Evolutionary conservation across 2,797 vertebrate genomes (phyloP).

Genomic region (Acanthurus tractus): DNA sequence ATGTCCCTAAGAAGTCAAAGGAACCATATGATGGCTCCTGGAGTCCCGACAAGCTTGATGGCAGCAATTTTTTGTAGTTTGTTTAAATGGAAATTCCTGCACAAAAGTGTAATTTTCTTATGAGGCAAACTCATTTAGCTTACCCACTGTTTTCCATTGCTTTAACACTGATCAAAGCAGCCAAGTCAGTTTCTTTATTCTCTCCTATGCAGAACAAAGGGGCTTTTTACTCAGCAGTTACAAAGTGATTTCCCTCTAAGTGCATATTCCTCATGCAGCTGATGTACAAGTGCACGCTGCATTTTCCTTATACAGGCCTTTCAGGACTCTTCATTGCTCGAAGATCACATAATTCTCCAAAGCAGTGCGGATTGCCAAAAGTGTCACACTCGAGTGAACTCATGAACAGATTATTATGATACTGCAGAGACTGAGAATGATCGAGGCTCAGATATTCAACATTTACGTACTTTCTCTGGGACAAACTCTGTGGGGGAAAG

Average conservation of each 20-base stretch:
- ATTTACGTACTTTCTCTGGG: neutral
- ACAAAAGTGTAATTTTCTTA: constrained; percentile 21
- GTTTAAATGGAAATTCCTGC: constrained; percentile 23
- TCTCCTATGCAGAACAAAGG: neutral
- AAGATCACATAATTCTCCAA: constrained; percentile 14
- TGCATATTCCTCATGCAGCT: constrained; percentile 7
- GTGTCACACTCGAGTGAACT: constrained; percentile 11
- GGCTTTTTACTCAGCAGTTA: neutral
- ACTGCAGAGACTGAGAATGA: neutral
- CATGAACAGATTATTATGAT: neutral
- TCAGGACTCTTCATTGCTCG: neutral
- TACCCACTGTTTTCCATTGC: constrained; percentile 16
- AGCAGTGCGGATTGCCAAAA: constrained; percentile 4
- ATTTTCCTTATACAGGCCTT: neutral
- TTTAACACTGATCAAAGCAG: constrained; percentile 32
- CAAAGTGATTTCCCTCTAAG: neutral
- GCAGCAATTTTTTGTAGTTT: constrained; percentile 17
- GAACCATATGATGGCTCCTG: constrained; percentile 19
- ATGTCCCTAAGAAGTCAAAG: constrained; percentile 2
- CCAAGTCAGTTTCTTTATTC: constrained; percentile 20
- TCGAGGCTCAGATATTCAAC: neutral
- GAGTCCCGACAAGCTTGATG: constrained; percentile 3
- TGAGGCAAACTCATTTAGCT: constrained; percentile 33
- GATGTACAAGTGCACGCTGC: neutral
- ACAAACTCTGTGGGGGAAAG: constrained; percentile 2